Percentiles rank a stretch among this genome's conserved stretches.
Evolutionary conservation across 2,113 vertebrate genomes (phyloP).

Genomic region (Oophaga pumilio): DNA sequence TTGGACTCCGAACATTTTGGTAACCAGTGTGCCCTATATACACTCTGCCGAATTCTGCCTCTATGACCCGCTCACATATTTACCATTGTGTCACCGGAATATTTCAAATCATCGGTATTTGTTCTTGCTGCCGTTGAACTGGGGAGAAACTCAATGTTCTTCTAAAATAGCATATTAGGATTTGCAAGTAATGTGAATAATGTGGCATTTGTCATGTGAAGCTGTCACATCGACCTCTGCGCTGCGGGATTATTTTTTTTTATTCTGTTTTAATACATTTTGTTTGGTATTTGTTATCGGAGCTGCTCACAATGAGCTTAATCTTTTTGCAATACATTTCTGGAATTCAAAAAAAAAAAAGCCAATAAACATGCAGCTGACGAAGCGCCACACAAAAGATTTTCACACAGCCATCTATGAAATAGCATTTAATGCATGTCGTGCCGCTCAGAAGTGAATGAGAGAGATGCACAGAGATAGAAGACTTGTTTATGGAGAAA

Average conservation of each 20-base stretch:
- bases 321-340: slow-evolving; percentile 37
- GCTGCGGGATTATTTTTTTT: slow-evolving; percentile 34
- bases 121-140: slow-evolving; percentile 26
- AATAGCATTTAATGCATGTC: slow-evolving; percentile 24
- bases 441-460: neutral
- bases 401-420: neutral
- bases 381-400: neutral
- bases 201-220: slow-evolving; percentile 39
- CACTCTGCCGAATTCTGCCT: neutral
- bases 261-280: slow-evolving; percentile 40
- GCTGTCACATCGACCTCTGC: slow-evolving; percentile 26
- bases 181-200: slow-evolving; percentile 47
- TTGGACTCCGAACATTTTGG: neutral
- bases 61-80: slow-evolving; percentile 6
- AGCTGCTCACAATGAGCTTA: slow-evolving; percentile 31
- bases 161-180: slow-evolving; percentile 32
- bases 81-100: neutral
- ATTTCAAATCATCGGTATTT: slow-evolving; percentile 17
- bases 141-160: slow-evolving; percentile 28
- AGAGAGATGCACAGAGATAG: neutral
- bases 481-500: neutral
- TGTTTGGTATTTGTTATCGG: slow-evolving; percentile 26
- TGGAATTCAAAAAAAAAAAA: slow-evolving; percentile 14
- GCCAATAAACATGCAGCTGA: slow-evolving; percentile 4
- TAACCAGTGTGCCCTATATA: neutral